Evolutionary conservation across 1,140 invertebrate genomes (phyloP).

Genomic region (Pollicipes pollicipes): DNA sequence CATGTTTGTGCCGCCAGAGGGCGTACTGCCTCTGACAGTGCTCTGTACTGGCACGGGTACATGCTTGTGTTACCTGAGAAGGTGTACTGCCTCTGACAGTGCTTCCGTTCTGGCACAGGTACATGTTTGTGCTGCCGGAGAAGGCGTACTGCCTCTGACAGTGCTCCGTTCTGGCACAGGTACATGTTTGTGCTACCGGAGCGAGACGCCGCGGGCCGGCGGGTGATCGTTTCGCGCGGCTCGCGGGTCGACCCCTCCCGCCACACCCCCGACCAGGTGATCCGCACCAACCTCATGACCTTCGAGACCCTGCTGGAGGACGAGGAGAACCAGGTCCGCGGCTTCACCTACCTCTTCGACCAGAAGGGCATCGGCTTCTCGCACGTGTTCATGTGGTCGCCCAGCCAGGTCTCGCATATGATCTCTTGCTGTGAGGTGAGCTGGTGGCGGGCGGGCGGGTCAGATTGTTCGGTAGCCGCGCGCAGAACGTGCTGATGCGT

Average conservation of each 20-base stretch:
- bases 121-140: too few relatives aligned
- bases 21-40: too few relatives aligned
- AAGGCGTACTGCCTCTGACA: too few relatives aligned
- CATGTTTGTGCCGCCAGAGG: too few relatives aligned
- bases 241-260: conserved; percentile 50
- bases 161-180: not conserved
- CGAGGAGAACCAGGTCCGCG: conserved; percentile 40
- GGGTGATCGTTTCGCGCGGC: conserved; percentile 40
- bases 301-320: conserved; percentile 55
- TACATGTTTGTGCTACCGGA: conserved; percentile 53
- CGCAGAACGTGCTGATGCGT: too few relatives aligned
- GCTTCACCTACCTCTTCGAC: conserved; percentile 52
- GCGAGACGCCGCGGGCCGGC: conserved; percentile 47
- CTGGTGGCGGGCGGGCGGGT: too few relatives aligned
- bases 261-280: conserved; percentile 43
- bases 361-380: conserved; percentile 62
- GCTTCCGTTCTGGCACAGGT: too few relatives aligned
- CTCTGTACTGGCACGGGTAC: too few relatives aligned
- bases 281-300: conserved; percentile 41
- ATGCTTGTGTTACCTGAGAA: too few relatives aligned
- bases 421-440: conserved; percentile 41
- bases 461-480: too few relatives aligned
- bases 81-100: too few relatives aligned
- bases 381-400: conserved; percentile 59
- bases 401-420: conserved; percentile 49